Base-by-base conservation (phyloP, 2,797 vertebrate species). In the Aulostomus chinensis region DNA sequence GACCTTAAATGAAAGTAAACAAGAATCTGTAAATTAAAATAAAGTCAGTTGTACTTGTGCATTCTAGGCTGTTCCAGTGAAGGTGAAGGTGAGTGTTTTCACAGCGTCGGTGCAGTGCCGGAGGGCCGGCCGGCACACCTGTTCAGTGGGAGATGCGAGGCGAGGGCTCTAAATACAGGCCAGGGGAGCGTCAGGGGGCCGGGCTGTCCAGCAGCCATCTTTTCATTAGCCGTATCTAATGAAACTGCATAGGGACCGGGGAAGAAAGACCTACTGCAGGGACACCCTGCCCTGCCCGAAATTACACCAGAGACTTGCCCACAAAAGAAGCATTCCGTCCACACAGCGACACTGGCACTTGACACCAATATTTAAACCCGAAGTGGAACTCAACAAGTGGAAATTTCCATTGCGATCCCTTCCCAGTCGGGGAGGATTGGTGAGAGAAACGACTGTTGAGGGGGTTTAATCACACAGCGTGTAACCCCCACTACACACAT, bases 151-250 rank as follows among this genome's bases (percentile, higher is more conserved):
- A 73, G 63, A 75, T 76, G 82, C 36, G 50, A 80, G 86, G 81
- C 75, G 26, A 76, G 74, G 72, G 73, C 80, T 81, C 70, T 87
- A 89, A 89, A 68, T 85, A 85, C 86, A 92, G 89, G 80, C 83
- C 86, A 78, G 68, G 59, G 72, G 54, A 78, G 78, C 80, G 54
- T 83, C 49, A 22, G 80, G 85, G 83, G 81, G 77, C 64, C 38
- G 66, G 72, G 71, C 79, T 66, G 76, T 78, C 78, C 37, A 75
- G 85, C 83, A 84, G 81, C 73, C 87, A 88, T 90, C 88, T 91
- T 91, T 92, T 92, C 89, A 92, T 92, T 90, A 92, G 82, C 76
- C 86, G 84, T 86, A 81, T 86, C 90, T 91, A 92, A 92, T 92
- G 88, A 92, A 91, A 92, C 87, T 81, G 83, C 87, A 81, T 78